Percentiles rank a stretch among this genome's conserved stretches.
Conservation (phyloP, 2,113 vertebrate species). For the Rhinichthys klamathensis region DNA sequence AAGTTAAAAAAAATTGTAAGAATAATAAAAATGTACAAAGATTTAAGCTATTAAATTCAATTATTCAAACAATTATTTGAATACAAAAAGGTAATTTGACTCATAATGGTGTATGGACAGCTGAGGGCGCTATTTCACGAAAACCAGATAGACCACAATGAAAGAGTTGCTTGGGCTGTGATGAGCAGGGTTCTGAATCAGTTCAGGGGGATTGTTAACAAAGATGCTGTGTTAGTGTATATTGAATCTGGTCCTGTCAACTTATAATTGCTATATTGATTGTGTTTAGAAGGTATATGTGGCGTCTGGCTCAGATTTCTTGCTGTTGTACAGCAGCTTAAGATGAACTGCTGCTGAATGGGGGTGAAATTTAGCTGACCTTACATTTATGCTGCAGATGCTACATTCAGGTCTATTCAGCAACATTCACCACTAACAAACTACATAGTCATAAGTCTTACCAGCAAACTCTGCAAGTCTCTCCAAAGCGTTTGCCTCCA, state of each 20-base stretch:
- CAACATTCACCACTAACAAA: constrained; percentile 14
- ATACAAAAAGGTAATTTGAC: not conserved
- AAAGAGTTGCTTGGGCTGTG: not conserved
- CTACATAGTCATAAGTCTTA: constrained; percentile 8
- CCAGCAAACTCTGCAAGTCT: not conserved
- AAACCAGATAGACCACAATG: not conserved
- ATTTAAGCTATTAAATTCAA: not conserved
- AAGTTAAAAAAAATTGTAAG: not conserved
- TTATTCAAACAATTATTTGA: not conserved
- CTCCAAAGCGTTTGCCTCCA: not conserved
- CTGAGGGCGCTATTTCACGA: constrained; percentile 24
- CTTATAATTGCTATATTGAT: constrained; percentile 31
- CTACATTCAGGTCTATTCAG: constrained; percentile 8
- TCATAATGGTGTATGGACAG: not conserved
- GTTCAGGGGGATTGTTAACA: not conserved
- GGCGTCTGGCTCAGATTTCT: not conserved
- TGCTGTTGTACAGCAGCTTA: constrained; percentile 14
- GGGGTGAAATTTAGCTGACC: constrained; percentile 21
- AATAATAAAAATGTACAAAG: not conserved
- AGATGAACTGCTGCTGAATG: constrained; percentile 37
- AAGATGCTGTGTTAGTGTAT: constrained; percentile 38
- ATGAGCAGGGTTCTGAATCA: constrained; percentile 18
- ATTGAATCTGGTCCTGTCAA: constrained; percentile 23
- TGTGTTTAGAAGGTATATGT: constrained; percentile 8
- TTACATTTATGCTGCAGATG: constrained; percentile 24